These are phyloP conservation scores for Sebastes oblongus DNA, from an alignment of 2,797 vertebrate species.

Conservation along the genomic window DNA sequence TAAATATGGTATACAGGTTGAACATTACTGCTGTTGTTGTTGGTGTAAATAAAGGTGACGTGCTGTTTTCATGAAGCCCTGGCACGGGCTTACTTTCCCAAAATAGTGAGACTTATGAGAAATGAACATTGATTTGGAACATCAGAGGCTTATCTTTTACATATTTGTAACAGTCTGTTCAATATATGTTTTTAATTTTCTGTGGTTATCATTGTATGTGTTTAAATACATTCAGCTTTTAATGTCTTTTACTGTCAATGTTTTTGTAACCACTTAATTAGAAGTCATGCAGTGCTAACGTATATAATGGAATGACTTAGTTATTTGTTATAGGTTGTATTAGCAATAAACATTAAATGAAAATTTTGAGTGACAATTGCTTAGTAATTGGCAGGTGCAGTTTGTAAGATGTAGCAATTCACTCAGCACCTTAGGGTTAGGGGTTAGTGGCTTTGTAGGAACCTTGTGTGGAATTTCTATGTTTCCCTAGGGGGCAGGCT, in stretches of 20 bases:
- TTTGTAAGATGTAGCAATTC: neutral
- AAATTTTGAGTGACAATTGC: neutral
- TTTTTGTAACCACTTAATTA: neutral
- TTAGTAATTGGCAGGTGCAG: neutral
- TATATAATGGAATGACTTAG: neutral
- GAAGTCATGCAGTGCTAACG: neutral
- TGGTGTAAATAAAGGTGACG: slow-evolving; percentile 34
- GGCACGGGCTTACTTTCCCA: neutral
- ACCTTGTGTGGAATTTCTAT: neutral
- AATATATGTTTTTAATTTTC: neutral
- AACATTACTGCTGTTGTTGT: slow-evolving; percentile 6
- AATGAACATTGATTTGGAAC: neutral
- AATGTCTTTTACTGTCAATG: neutral
- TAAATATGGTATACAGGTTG: neutral
- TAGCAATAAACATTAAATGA: neutral
- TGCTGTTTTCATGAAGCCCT: neutral
- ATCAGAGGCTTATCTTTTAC: neutral
- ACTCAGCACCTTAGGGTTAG: neutral
- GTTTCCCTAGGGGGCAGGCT: neutral
- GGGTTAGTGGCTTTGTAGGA: neutral
- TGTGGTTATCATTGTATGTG: neutral
- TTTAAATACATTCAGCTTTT: neutral
- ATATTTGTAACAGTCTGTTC: slow-evolving; percentile 21
- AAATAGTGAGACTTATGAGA: neutral
- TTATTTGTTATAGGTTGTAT: neutral